Base-by-base conservation (phyloP, 2,113 vertebrate species). In the Carassius auratus region DNA sequence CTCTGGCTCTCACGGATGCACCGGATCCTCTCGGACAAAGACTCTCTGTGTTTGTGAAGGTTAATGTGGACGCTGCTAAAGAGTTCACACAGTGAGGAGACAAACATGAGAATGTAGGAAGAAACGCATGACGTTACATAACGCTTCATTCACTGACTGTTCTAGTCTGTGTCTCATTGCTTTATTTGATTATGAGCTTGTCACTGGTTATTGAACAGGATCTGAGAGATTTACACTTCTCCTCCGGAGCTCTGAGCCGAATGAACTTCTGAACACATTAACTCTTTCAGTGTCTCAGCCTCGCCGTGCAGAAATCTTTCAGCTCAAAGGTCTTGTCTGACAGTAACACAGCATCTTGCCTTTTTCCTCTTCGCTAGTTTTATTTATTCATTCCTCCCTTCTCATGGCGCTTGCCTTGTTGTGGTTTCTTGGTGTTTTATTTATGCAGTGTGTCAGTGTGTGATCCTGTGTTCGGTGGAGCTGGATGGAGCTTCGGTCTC, bases 11-110 rank as follows among this genome's bases (percentile, higher is more conserved):
- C 62, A 33, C 55, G 8, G 62, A 68, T 33, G 66, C 23, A 0
- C 64, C 26, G 15, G 17, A 38, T 81, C 26, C 89, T 88, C 81
- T 15, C n/a, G 1, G 42, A 50, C 73, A 75, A 50, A 75, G 45
- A 50, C 73, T 91, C 88, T 92, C 89, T 89, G 92, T 93, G 92
- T 90, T 89, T 88, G 87, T 84, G 55, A 85, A 91, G 92, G 93
- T 93, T 92, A 92, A 92, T 89, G 85, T 85, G 86, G 88, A 23
- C 1, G 10, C 71, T 74, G 69, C 14, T 69, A 8, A 38, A 69
- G 26, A 26, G 2, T 36, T 69, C 33, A 15, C 30, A 17, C 33
- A 69, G 66, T 3, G 33, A 69, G 33, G 15, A 69, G 8, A 17
- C 23, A 30, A 68, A 33, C 26, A 33, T 17, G 26, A 15, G 13